A percentile compares a stretch with the other conserved stretches of the same genome.
Evolutionary conservation across 2,797 vertebrate genomes (phyloP).

Genomic region (Buphagus erythrorhynchus): DNA sequence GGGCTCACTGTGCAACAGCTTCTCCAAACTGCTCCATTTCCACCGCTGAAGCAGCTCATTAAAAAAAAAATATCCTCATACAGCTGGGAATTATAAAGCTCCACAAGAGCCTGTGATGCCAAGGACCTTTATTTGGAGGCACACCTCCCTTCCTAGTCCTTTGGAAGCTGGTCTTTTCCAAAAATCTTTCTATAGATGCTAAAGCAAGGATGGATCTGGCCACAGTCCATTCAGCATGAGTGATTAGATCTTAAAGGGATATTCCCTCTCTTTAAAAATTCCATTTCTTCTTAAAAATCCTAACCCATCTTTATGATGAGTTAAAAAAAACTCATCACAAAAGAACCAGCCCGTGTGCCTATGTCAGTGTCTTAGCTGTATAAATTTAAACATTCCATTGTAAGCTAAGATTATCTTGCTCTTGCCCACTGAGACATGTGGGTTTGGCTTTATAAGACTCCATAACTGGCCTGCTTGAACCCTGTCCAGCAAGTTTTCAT

Average conservation of each 20-base stretch:
- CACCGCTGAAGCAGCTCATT: background rate
- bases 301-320: background rate
- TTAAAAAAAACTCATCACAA: background rate
- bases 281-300: background rate
- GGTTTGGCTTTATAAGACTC: constrained; percentile 71
- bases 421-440: constrained; percentile 76
- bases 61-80: background rate
- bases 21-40: constrained; percentile 11
- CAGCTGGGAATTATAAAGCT: constrained; percentile 39
- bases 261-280: constrained; percentile 3
- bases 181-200: constrained; percentile 24
- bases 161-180: constrained; percentile 1
- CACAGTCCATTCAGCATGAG: background rate
- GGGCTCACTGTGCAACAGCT: constrained; percentile 1
- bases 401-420: constrained; percentile 79
- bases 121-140: constrained; percentile 6
- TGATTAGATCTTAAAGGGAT: constrained; percentile 37
- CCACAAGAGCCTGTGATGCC: background rate
- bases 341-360: constrained; percentile 31
- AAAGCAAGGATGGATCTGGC: constrained; percentile 26
- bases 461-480: constrained; percentile 79
- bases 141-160: background rate
- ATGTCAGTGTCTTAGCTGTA: constrained; percentile 71
- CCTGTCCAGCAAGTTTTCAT: constrained; percentile 81
- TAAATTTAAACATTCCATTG: constrained; percentile 80